Evolutionary conservation across 2,888 invertebrate genomes (phyloP).

Genomic region (Drosophila colorata): DNA sequence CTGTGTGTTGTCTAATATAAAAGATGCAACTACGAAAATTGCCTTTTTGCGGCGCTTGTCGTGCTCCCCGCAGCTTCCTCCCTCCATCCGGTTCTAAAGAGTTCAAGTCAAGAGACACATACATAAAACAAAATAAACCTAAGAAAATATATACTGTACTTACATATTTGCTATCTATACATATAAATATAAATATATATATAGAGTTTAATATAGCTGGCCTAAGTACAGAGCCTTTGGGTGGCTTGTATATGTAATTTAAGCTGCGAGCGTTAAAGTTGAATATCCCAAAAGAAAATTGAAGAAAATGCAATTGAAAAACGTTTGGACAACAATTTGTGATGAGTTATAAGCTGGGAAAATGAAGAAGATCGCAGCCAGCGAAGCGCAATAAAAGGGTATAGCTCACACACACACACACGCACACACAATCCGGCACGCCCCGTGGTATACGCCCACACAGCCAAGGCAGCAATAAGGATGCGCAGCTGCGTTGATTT

Average conservation of each 20-base stretch:
- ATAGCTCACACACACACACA: conserved; percentile 19
- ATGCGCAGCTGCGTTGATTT: conserved; percentile 65
- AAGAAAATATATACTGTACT: conserved; percentile 20
- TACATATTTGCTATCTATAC: neutral
- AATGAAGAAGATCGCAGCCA: neutral
- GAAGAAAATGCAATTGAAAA: conserved; percentile 61
- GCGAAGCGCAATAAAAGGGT: conserved; percentile 7
- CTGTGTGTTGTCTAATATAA: conserved; percentile 54
- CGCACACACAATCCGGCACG: neutral
- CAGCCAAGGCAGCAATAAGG: conserved; percentile 1
- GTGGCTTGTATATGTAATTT: neutral
- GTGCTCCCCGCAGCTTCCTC: neutral
- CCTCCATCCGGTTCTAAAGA: conserved; percentile 7
- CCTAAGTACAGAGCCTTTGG: conserved; percentile 25
- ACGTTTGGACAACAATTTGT: conserved; percentile 24
- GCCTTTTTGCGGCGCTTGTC: conserved; percentile 57
- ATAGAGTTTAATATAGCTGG: neutral
- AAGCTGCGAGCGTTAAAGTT: conserved; percentile 36
- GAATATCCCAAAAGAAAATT: conserved; percentile 45
- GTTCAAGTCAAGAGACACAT: conserved; percentile 30
- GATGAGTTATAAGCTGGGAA: conserved; percentile 7
- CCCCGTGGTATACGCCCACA: conserved; percentile 1
- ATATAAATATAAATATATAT: neutral
- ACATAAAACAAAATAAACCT: conserved; percentile 43
- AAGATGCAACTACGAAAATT: conserved; percentile 71